Evolutionary conservation across 2,113 vertebrate genomes (phyloP), one percentile per base, ranked within the genome.

Genomic region (Perognathus longimembris): DNA sequence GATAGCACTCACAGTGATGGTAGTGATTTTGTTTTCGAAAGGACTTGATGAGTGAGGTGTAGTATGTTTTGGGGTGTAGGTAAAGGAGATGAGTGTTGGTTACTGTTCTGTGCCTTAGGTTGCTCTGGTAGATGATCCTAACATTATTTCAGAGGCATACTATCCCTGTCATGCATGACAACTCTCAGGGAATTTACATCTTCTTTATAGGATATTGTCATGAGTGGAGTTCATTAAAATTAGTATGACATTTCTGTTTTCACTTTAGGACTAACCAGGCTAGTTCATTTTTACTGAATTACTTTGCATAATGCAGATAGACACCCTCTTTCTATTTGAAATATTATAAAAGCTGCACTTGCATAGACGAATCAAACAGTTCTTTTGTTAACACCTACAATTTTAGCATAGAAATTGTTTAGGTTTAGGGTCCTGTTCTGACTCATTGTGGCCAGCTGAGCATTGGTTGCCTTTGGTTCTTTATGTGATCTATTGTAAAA

Each of bases 281-380:
- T 70, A 15, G 74, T 85, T 83, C 69, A 36, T 0, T 66, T 84
- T 63, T 28, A 36, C 26, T 61, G 11, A 21, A 38, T 83, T 32
- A 78, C 32, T 42, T 66, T 50, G 30, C 14, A 82, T 78, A 69
- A 32, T 45, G 17, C 24, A 71, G n/a, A 40, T 2, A 71, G n/a
- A 40, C 2, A 12, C 11, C 21, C 22, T 80, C 2, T 81, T 94
- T 89, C 69, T 84, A 36, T 70, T 74, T 80, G 63, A 84, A 84
- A 54, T n/a, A 26, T 21, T 40, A 61, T 32, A 42, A 71, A 30
- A 67, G 3, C 11, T 66, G 50, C 30, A 34, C 54, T 57, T 73
- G 20, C 7, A 40, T 32, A 74, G 66, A 12, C 36, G 76, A 77
- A 54, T 74, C 24, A 3, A 3, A 36, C 10, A 50, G 2, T 63